Conservation (phyloP, 2,797 vertebrate species). For the Onychomys torridus region DNA sequence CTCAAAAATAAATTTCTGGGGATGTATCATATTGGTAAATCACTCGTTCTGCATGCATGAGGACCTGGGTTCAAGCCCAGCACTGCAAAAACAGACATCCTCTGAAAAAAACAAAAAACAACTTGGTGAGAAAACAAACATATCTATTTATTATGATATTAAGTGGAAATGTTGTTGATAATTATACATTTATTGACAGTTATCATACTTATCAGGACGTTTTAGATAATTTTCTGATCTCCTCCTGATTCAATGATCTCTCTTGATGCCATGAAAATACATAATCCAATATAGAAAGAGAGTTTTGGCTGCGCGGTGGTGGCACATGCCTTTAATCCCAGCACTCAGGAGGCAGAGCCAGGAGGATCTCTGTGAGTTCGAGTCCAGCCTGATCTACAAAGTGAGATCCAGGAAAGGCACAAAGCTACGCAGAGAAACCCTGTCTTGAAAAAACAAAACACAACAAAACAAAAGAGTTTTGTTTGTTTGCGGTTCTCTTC, state of each 20-base stretch:
- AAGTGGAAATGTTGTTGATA: not conserved
- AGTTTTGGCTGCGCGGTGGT: too few relatives aligned
- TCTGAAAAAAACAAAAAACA: not conserved
- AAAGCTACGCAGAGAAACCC: too few relatives aligned
- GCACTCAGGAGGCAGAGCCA: too few relatives aligned
- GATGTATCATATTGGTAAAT: not conserved
- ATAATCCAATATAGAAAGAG: not conserved
- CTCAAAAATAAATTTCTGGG: not conserved
- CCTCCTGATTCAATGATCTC: not conserved
- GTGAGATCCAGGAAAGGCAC: too few relatives aligned
- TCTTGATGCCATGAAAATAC: not conserved
- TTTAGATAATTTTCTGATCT: not conserved
- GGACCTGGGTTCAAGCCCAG: not conserved
- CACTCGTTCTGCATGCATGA: too few relatives aligned
- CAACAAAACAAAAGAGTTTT: not conserved
- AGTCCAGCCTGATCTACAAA: too few relatives aligned
- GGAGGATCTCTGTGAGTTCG: too few relatives aligned
- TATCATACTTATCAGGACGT: not conserved
- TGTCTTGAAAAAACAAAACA: too few relatives aligned
- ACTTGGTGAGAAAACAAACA: not conserved
- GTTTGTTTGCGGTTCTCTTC: not conserved
- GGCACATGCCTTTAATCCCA: too few relatives aligned
- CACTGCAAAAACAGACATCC: not conserved
- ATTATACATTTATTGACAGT: not conserved
- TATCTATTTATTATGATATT: not conserved